Evolutionary conservation across 2,888 invertebrate species (phyloP).

Genomic region (Exephanes ischioxanthus): DNA sequence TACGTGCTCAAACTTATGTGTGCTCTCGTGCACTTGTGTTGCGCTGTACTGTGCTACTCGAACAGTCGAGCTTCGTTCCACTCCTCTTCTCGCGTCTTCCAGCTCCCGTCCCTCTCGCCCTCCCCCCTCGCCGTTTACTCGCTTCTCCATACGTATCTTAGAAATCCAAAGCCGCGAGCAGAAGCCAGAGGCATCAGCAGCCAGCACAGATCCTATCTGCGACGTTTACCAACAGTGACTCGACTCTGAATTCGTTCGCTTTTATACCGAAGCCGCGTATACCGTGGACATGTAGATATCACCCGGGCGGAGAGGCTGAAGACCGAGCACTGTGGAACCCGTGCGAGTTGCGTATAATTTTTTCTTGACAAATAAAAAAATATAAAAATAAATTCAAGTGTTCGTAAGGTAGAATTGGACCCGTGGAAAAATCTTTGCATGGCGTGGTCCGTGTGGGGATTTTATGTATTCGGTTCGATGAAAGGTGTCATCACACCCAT

Average conservation of each 20-base stretch:
- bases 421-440: neutral
- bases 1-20: constrained; percentile 36
- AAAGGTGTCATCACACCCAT: constrained; percentile 25
- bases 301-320: constrained; percentile 16
- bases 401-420: constrained; percentile 45
- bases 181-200: constrained; percentile 61
- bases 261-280: constrained; percentile 48
- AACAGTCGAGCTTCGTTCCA: constrained; percentile 53
- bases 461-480: constrained; percentile 34
- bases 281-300: constrained; percentile 58
- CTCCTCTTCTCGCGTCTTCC: constrained; percentile 70
- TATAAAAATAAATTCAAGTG: constrained; percentile 45
- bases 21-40: constrained; percentile 39
- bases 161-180: constrained; percentile 41
- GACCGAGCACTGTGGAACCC: constrained; percentile 53
- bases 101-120: constrained; percentile 58
- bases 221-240: constrained; percentile 80
- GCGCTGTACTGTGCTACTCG: constrained; percentile 49
- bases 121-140: constrained; percentile 60
- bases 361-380: constrained; percentile 35
- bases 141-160: constrained; percentile 34
- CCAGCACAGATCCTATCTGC: constrained; percentile 68
- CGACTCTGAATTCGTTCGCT: constrained; percentile 64
- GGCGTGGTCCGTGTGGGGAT: constrained; percentile 13
- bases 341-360: constrained; percentile 64